Evolutionary conservation across 2,113 vertebrate genomes (phyloP).

Genomic region (Thamnaconus septentrionalis): DNA sequence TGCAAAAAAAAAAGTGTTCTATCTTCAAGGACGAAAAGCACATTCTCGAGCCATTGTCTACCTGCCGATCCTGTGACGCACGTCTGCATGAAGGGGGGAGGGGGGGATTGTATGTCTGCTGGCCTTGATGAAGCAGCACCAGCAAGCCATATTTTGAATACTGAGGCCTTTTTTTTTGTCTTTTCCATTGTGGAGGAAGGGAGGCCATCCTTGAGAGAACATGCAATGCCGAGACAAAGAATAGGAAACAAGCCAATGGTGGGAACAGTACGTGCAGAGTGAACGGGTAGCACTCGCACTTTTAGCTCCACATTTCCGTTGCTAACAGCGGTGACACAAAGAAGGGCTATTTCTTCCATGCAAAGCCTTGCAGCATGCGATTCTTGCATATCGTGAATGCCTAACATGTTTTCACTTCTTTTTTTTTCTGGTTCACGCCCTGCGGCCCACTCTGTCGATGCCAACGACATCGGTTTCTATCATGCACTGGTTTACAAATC

Average conservation of each 20-base stretch:
- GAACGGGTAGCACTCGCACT: background rate
- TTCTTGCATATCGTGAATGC: too few species aligned
- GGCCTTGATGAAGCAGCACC: slow-evolving; percentile 51
- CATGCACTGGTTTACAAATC: too few species aligned
- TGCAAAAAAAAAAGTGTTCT: slow-evolving; percentile 1
- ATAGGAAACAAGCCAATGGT: background rate
- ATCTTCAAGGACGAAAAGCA: slow-evolving; percentile 38
- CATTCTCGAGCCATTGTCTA: slow-evolving; percentile 36
- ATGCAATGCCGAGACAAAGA: slow-evolving; percentile 25
- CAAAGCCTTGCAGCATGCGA: too few species aligned
- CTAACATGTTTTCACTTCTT: too few species aligned
- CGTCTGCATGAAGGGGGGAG: slow-evolving; percentile 22
- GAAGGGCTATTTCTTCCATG: too few species aligned
- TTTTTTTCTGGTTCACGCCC: too few species aligned
- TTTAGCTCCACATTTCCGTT: too few species aligned
- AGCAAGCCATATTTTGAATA: slow-evolving; percentile 39
- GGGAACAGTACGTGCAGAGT: slow-evolving; percentile 1
- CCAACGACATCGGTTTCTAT: too few species aligned
- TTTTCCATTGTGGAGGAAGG: slow-evolving; percentile 31
- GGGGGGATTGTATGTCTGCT: background rate
- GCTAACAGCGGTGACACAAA: too few species aligned
- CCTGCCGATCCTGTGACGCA: background rate
- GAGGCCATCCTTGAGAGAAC: slow-evolving; percentile 36
- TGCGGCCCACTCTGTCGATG: too few species aligned
- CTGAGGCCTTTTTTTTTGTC: slow-evolving; percentile 3